Evolutionary conservation across 2,888 invertebrate species (phyloP).

Genomic region (Odontocolon sp.): DNA sequence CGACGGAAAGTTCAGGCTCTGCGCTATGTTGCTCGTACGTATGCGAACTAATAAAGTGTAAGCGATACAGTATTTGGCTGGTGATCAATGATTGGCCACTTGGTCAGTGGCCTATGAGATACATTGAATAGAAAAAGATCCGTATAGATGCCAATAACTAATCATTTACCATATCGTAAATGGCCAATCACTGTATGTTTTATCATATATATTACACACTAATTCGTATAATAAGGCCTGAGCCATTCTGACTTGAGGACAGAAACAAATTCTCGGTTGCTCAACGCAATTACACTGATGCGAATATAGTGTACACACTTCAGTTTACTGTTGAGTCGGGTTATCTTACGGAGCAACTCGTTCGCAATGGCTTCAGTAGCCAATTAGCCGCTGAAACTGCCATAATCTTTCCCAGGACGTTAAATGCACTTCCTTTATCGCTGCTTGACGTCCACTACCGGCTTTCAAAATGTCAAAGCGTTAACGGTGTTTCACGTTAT

Average conservation of each 20-base stretch:
- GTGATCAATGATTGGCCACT: no score
- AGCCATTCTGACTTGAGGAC: constrained; percentile 18
- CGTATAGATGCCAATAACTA: no score
- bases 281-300: no score
- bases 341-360: constrained; percentile 45
- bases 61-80: no score
- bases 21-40: neutral
- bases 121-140: no score
- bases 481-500: constrained; percentile 22
- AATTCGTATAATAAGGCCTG: constrained; percentile 10
- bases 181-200: no score
- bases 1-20: neutral
- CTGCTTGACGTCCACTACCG: neutral
- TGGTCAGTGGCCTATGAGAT: no score
- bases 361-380: constrained; percentile 23
- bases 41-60: neutral
- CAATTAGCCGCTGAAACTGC: constrained; percentile 44
- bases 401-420: constrained; percentile 34
- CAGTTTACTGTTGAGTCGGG: constrained; percentile 27
- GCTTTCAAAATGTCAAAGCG: constrained; percentile 14
- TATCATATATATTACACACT: no score
- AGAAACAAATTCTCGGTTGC: constrained; percentile 20
- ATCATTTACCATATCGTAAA: no score
- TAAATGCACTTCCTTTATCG: constrained; percentile 9
- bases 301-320: neutral